Conservation (phyloP, 2,113 vertebrate genomes). For the Dicerorhinus sumatrensis region DNA sequence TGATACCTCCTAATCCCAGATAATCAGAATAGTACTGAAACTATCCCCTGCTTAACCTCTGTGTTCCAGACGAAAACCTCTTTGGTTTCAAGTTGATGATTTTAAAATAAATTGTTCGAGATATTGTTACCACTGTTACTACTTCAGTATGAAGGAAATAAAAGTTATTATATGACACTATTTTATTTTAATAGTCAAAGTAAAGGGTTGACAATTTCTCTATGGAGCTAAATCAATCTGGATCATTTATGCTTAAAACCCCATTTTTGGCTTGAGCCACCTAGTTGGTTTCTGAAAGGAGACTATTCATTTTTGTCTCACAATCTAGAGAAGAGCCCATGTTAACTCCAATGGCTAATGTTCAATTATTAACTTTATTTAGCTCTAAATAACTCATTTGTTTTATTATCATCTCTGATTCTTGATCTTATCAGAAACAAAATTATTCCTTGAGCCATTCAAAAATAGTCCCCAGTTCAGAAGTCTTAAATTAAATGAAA, state of each 20-base stretch:
- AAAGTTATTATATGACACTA: neutral
- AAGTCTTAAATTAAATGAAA: conserved; percentile 4
- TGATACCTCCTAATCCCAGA: neutral
- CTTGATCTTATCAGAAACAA: neutral
- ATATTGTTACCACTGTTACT: neutral
- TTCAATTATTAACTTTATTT: conserved; percentile 15
- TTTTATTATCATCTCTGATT: neutral
- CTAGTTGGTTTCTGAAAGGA: neutral
- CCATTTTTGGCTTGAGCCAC: neutral
- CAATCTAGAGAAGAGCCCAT: neutral
- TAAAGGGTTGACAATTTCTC: neutral
- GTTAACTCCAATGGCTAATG: neutral
- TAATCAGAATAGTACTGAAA: neutral
- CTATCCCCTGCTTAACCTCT: neutral
- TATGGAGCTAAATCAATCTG: neutral
- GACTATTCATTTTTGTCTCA: neutral
- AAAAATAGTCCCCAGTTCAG: neutral
- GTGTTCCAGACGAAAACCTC: neutral
- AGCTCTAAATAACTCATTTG: neutral
- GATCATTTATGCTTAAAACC: neutral
- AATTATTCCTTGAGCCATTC: neutral
- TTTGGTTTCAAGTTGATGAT: neutral
- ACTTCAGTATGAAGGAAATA: conserved; percentile 9
- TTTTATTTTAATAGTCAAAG: neutral
- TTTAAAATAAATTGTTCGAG: conserved; percentile 18